Percentiles rank a stretch among this genome's conserved stretches.
phyloP scores from a whole-genome alignment of 2,888 invertebrate species.

The Phymatocera aterrima region DNA sequence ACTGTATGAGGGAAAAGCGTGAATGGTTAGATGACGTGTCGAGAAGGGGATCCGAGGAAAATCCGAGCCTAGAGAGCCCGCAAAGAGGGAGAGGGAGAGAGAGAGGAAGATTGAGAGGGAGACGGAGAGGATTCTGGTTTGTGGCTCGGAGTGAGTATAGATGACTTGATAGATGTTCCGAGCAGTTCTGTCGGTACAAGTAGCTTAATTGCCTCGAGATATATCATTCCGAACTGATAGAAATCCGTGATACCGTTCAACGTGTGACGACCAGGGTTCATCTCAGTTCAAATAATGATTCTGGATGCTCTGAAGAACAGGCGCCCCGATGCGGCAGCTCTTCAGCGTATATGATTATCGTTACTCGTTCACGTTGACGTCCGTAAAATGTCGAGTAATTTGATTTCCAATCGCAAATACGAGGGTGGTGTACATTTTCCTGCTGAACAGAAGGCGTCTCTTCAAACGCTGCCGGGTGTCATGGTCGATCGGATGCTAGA shows the following conservation, averaged over 20 bases:
- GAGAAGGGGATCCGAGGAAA: neutral
- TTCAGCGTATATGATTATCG: conserved; percentile 6
- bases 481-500: neutral
- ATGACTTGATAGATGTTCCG: conserved; percentile 40
- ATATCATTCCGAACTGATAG: conserved; percentile 16
- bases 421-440: too few species aligned
- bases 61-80: neutral
- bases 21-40: conserved; percentile 11
- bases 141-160: conserved; percentile 10
- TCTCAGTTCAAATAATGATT: conserved; percentile 21
- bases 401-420: neutral
- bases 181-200: conserved; percentile 14
- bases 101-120: too few species aligned
- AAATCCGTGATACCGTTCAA: conserved; percentile 22
- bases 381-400: neutral
- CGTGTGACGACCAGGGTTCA: conserved; percentile 26
- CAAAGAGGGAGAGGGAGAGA: too few species aligned
- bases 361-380: neutral
- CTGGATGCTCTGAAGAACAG: conserved; percentile 5
- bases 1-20: neutral
- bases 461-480: neutral
- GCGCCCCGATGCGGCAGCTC: neutral
- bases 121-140: conserved; percentile 12
- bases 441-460: neutral
- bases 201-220: conserved; percentile 28